Percentiles rank a stretch among this genome's conserved stretches.
phyloP scores from a whole-genome alignment of 2,113 vertebrate genomes.

The Notarius lentiginosus region DNA sequence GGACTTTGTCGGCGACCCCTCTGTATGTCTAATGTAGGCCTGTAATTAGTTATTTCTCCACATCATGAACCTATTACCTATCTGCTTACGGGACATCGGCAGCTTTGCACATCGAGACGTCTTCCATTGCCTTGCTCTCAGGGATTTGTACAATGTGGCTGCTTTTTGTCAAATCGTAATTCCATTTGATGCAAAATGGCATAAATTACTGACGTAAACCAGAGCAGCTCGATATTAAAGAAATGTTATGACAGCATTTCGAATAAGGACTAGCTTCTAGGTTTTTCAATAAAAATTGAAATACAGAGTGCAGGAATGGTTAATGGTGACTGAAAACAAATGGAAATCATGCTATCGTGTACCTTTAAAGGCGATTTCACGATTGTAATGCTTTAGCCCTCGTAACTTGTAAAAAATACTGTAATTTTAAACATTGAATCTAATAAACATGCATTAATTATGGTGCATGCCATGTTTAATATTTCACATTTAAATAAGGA shows the following conservation, averaged over 20 bases:
- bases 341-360: slow-evolving; percentile 11
- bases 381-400: not conserved
- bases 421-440: not conserved
- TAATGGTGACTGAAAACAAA: slow-evolving; percentile 21
- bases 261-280: slow-evolving; percentile 1
- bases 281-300: slow-evolving; percentile 24
- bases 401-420: not conserved
- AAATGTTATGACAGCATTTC: slow-evolving; percentile 25
- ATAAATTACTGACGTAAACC: slow-evolving; percentile 33
- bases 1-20: slow-evolving; percentile 53
- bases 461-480: too few species aligned
- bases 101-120: slow-evolving; percentile 34
- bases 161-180: slow-evolving; percentile 27
- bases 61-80: slow-evolving; percentile 64
- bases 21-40: slow-evolving; percentile 57
- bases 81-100: slow-evolving; percentile 52
- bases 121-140: slow-evolving; percentile 16
- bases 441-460: not conserved
- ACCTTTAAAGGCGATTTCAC: slow-evolving; percentile 8
- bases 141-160: slow-evolving; percentile 21
- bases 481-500: not conserved
- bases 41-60: slow-evolving; percentile 65
- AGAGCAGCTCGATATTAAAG: slow-evolving; percentile 10
- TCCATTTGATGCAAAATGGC: slow-evolving; percentile 30
- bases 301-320: slow-evolving; percentile 32